These are phyloP conservation scores for Hydra vulgaris DNA, from an alignment of 30 jellyfish, hydroid and myxozoan species.

Conservation along the genomic window DNA sequence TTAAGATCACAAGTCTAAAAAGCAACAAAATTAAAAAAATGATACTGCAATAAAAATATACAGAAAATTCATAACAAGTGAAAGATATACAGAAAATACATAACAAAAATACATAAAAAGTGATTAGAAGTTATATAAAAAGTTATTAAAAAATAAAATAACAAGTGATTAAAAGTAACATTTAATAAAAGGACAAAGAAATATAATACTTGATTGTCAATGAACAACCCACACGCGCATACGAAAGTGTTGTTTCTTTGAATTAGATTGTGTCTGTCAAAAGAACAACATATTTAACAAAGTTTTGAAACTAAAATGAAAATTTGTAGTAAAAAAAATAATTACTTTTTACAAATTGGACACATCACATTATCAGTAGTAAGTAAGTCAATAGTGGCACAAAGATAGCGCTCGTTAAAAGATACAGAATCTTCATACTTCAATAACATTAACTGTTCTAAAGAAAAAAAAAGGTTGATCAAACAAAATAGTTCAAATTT, in stretches of 20 bases:
- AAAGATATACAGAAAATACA: no score
- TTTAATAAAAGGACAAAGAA: no score
- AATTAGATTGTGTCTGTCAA: neutral
- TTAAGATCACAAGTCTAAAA: no score
- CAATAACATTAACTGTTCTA: constrained; percentile 52
- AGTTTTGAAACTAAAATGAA: neutral
- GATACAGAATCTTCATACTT: constrained; percentile 61
- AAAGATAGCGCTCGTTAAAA: constrained; percentile 58
- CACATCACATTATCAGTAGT: constrained; percentile 48
- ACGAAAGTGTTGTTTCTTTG: neutral
- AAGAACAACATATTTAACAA: no score
- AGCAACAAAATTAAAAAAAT: no score
- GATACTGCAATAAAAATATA: no score
- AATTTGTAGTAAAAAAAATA: no score
- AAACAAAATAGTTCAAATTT: neutral
- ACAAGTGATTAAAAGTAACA: neutral
- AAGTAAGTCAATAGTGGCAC: constrained; percentile 60
- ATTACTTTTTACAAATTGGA: constrained; percentile 79
- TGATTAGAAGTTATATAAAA: no score
- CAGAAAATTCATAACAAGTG: no score
- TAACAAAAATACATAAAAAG: neutral
- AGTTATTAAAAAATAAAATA: no score
- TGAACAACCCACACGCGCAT: neutral
- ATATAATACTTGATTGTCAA: neutral
- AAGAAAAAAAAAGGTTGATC: neutral